These are phyloP conservation scores for Bombus polaris DNA, from an alignment of 1,140 invertebrate species.

Conservation along the genomic window DNA sequence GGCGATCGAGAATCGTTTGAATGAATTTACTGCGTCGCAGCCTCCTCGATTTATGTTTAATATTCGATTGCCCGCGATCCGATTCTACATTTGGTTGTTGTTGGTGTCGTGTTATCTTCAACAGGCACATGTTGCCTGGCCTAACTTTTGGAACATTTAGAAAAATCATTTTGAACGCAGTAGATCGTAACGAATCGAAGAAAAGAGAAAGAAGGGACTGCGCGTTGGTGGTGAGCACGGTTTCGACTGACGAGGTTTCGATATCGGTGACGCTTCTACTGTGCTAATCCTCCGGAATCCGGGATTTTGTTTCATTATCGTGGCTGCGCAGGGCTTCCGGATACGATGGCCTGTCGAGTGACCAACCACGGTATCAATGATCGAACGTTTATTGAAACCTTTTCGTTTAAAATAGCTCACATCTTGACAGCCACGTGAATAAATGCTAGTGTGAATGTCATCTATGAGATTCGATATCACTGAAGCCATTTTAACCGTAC, in stretches of 20 bases:
- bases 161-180: constrained; percentile 29
- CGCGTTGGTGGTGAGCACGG: not conserved
- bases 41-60: not conserved
- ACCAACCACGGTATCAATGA: constrained; percentile 23
- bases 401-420: not conserved
- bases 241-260: constrained; percentile 36
- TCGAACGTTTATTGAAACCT: constrained; percentile 45
- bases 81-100: not conserved
- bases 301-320: constrained; percentile 58
- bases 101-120: not conserved
- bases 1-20: not conserved
- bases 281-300: constrained; percentile 46
- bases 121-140: not conserved
- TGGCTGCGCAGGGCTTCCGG: constrained; percentile 28
- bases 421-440: not conserved
- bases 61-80: not conserved
- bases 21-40: not conserved
- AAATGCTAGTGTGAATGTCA: not conserved
- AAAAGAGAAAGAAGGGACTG: not conserved
- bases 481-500: not conserved
- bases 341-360: constrained; percentile 20
- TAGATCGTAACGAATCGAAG: not conserved
- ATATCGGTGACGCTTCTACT: constrained; percentile 24
- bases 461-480: not conserved
- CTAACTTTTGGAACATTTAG: constrained; percentile 15